A percentile compares a stretch with the other conserved stretches of the same genome.
Evolutionary conservation across 2,888 invertebrate genomes (phyloP).

Genomic region (Polydrusus tereticollis): DNA sequence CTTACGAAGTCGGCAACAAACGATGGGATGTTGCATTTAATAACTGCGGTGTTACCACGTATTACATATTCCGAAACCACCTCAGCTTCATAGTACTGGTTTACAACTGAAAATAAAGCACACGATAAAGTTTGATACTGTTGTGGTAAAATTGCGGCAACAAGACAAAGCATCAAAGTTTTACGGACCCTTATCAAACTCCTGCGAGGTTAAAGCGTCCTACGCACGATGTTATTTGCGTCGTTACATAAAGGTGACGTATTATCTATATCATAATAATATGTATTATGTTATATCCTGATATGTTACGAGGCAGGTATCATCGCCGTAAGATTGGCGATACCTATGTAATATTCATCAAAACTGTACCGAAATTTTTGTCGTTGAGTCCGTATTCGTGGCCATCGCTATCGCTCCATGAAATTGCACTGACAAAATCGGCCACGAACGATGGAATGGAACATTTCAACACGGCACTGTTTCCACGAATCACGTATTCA

Average conservation of each 20-base stretch:
- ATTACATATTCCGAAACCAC: constrained; percentile 90
- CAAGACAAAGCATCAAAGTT: neutral
- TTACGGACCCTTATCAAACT: constrained; percentile 3
- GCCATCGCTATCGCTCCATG: constrained; percentile 87
- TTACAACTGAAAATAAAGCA: constrained; percentile 77
- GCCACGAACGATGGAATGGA: constrained; percentile 91
- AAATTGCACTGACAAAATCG: constrained; percentile 89
- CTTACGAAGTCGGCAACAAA: constrained; percentile 93
- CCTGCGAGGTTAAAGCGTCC: neutral
- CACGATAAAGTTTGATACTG: too few species aligned
- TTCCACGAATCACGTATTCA: constrained; percentile 91
- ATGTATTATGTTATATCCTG: too few species aligned
- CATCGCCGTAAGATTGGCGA: too few species aligned
- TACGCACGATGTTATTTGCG: too few species aligned
- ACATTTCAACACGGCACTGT: constrained; percentile 89
- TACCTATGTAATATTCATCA: too few species aligned
- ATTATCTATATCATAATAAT: too few species aligned
- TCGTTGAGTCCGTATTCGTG: constrained; percentile 76
- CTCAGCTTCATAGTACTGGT: constrained; percentile 90
- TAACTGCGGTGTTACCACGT: constrained; percentile 86
- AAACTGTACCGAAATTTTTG: constrained; percentile 43
- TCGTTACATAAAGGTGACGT: too few species aligned
- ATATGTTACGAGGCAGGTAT: too few species aligned
- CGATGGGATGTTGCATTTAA: constrained; percentile 91
- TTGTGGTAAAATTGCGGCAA: neutral